Conservation (phyloP, 1,140 invertebrate genomes). For the Dendrolimus punctatus region DNA sequence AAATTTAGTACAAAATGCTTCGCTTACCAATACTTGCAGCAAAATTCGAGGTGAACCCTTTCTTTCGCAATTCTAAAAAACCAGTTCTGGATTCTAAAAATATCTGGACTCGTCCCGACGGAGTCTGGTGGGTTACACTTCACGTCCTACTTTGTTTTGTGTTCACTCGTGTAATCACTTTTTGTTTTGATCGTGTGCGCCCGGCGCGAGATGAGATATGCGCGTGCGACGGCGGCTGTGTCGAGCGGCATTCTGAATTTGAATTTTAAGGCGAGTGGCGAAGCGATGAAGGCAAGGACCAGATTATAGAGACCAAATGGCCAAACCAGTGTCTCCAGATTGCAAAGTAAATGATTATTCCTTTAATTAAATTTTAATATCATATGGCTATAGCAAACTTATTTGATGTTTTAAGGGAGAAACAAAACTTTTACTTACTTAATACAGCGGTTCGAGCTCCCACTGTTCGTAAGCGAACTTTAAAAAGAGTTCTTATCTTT, state of each 20-base stretch:
- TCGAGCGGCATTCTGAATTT: constrained; percentile 22
- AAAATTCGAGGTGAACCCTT: constrained; percentile 7
- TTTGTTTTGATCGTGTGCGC: neutral
- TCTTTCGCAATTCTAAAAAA: constrained; percentile 29
- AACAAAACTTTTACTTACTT: too few species aligned
- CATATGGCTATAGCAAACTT: too few species aligned
- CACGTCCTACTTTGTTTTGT: constrained; percentile 22
- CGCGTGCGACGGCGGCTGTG: constrained; percentile 15
- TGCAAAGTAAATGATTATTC: too few species aligned
- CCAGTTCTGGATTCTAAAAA: constrained; percentile 36
- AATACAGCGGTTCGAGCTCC: too few species aligned
- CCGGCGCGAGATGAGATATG: constrained; percentile 13
- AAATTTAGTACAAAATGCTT: neutral
- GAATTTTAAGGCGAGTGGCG: too few species aligned
- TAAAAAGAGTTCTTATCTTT: too few species aligned
- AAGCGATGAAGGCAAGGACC: too few species aligned
- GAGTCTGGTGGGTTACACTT: constrained; percentile 15
- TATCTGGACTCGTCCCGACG: constrained; percentile 28
- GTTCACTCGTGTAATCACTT: constrained; percentile 28
- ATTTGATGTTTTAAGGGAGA: too few species aligned
- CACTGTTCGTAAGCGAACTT: too few species aligned
- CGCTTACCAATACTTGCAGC: constrained; percentile 5
- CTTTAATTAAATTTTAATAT: too few species aligned
- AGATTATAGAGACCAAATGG: too few species aligned
- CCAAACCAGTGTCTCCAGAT: too few species aligned